A percentile compares a stretch with the other conserved stretches of the same genome.
These are phyloP conservation scores for Dendrolimus punctatus DNA, from an alignment of 1,140 invertebrate species.

Conservation along the genomic window DNA sequence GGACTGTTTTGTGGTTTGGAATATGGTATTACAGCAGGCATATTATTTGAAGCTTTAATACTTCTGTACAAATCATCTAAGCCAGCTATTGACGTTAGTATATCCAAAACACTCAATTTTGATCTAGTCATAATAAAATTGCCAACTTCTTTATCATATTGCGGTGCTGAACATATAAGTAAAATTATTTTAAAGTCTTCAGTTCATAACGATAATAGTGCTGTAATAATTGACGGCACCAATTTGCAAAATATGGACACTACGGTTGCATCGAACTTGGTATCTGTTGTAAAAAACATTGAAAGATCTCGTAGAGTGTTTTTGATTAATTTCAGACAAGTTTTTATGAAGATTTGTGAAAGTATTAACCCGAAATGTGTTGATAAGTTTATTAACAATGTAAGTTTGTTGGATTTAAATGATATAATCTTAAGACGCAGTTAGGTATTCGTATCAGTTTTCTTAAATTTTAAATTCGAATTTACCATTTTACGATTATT, in stretches of 20 bases:
- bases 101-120: conserved; percentile 15
- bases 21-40: conserved; percentile 52
- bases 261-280: conserved; percentile 52
- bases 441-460: too few relatives aligned
- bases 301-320: conserved; percentile 29
- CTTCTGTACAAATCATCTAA: conserved; percentile 40
- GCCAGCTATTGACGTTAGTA: conserved; percentile 31
- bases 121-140: conserved; percentile 16
- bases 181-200: conserved; percentile 30
- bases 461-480: too few relatives aligned
- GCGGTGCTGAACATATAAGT: conserved; percentile 46
- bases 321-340: conserved; percentile 43
- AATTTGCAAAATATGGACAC: conserved; percentile 46
- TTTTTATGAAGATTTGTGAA: conserved; percentile 35
- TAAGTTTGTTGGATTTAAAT: conserved; percentile 6
- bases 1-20: conserved; percentile 47
- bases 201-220: conserved; percentile 12
- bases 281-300: conserved; percentile 43
- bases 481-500: too few relatives aligned
- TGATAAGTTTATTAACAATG: conserved; percentile 32
- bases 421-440: too few relatives aligned
- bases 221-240: conserved; percentile 42
- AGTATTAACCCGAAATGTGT: conserved; percentile 31
- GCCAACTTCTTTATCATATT: conserved; percentile 40
- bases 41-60: conserved; percentile 38